Evolutionary conservation across 2,888 invertebrate genomes (phyloP), one percentile per base, ranked within the genome.

Genomic region (Apodemia zela): DNA sequence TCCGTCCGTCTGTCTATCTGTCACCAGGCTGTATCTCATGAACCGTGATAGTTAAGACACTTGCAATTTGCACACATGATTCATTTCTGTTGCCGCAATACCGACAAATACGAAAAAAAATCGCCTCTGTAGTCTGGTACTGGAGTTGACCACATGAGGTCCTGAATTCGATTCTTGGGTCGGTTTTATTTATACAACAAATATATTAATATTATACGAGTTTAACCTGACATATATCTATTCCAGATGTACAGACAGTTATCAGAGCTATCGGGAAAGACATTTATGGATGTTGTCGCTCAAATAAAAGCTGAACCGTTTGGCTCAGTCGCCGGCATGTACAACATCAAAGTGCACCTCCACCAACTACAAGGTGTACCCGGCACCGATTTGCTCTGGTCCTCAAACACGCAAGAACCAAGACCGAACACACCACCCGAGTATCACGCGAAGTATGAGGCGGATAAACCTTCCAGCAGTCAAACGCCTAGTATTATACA

Each of bases 311-410:
- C 87, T 0, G 93, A 93, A 64, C 93, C 93, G 0, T 93, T 92
- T 72, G 94, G 94, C 1, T 80, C 92, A 25, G 72, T 93, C 18
- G 94, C 93, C 3, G 94, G 94, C 62, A 93, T 94, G 74, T 94
- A 92, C 80, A 94, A 94, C 79, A 93, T 95, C 65, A 84, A 93
- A 69, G 81, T 78, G 5, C 91, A 89, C 65, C 70, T 83, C 8
- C 79, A 76, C 18, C 88, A 86, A 65, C 73, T 86, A 62, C 76
- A 80, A 58, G 68, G 76, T 0, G 75, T 78, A 7, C 72, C 84
- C 0, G 79, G 79, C 42, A 66, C 73, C 1, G 86, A 87, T 49
- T 73, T 85, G 25, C 80, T 88, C 13, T 89, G 89, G 89, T 76
- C 84, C 1, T 63, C 79, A 7, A 79, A 69, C 61, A 63, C 72